These are phyloP conservation scores for Centruroides sculpturatus DNA, from an alignment of 1,140 invertebrate species.

Conservation along the genomic window DNA sequence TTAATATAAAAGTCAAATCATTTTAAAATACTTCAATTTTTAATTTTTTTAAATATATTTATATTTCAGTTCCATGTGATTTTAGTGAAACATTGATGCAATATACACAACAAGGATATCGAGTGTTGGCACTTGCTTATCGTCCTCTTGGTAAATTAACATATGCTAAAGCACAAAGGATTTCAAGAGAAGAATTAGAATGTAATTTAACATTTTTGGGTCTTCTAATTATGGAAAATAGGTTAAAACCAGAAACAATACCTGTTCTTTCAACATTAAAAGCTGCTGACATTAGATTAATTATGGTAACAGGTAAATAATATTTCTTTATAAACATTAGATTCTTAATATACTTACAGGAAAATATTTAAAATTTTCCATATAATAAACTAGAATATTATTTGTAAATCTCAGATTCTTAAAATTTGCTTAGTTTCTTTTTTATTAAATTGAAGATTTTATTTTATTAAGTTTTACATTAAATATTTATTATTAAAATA, in stretches of 20 bases:
- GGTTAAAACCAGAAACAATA: slow-evolving; percentile 64
- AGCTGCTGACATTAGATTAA: slow-evolving; percentile 63
- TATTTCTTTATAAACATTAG: not conserved
- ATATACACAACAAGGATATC: slow-evolving; percentile 73
- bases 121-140: slow-evolving; percentile 66
- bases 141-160: slow-evolving; percentile 32
- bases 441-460: no score
- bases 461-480: no score
- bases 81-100: slow-evolving; percentile 46
- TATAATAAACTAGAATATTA: not conserved
- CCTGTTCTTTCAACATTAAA: slow-evolving; percentile 59
- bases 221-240: slow-evolving; percentile 79
- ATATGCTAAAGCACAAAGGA: slow-evolving; percentile 20
- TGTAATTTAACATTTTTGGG: slow-evolving; percentile 67
- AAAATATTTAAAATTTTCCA: not conserved
- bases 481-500: no score
- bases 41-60: not conserved
- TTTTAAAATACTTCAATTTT: not conserved
- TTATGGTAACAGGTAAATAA: slow-evolving; percentile 78
- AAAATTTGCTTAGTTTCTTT: no score
- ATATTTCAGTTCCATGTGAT: slow-evolving; percentile 43
- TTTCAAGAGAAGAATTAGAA: slow-evolving; percentile 48
- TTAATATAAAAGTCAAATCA: not conserved
- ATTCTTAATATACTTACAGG: not conserved
- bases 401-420: not conserved